A percentile compares a stretch with the other conserved stretches of the same genome.
Evolutionary conservation across 2,888 invertebrate genomes (phyloP).

Genomic region (Ormyrus nitidulus): DNA sequence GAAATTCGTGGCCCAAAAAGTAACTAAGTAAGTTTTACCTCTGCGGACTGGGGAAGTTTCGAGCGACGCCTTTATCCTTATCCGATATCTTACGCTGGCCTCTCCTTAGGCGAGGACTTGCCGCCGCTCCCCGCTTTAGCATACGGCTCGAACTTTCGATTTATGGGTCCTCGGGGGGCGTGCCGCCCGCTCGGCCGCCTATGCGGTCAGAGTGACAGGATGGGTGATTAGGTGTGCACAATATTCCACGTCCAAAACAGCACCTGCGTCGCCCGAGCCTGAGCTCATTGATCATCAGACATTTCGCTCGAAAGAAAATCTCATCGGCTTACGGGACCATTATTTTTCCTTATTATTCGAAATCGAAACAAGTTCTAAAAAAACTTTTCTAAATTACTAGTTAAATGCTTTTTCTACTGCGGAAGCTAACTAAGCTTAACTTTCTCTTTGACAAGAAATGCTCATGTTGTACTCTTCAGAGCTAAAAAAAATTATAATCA

Average conservation of each 20-base stretch:
- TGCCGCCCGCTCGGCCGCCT: slow-evolving; percentile 41
- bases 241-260: slow-evolving; percentile 72
- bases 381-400: too few species aligned
- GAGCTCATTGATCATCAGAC: slow-evolving; percentile 70
- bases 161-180: slow-evolving; percentile 69
- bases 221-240: slow-evolving; percentile 74
- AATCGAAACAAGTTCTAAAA: too few species aligned
- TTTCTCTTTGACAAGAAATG: too few species aligned
- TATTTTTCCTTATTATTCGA: too few species aligned
- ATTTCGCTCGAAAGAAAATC: background rate
- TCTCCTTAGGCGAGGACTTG: slow-evolving; percentile 15
- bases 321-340: too few species aligned
- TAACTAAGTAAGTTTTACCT: slow-evolving; percentile 42
- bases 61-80: slow-evolving; percentile 46
- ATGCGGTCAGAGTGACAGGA: slow-evolving; percentile 74
- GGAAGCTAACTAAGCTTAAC: too few species aligned
- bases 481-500: too few species aligned
- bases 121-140: slow-evolving; percentile 37
- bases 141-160: slow-evolving; percentile 70
- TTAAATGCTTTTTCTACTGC: too few species aligned
- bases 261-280: slow-evolving; percentile 73
- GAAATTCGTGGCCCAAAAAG: slow-evolving; percentile 36
- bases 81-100: slow-evolving; percentile 42
- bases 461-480: too few species aligned
- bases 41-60: slow-evolving; percentile 33